phyloP scores from a whole-genome alignment of 2,113 vertebrate species.

The Baryphthengus martii region DNA sequence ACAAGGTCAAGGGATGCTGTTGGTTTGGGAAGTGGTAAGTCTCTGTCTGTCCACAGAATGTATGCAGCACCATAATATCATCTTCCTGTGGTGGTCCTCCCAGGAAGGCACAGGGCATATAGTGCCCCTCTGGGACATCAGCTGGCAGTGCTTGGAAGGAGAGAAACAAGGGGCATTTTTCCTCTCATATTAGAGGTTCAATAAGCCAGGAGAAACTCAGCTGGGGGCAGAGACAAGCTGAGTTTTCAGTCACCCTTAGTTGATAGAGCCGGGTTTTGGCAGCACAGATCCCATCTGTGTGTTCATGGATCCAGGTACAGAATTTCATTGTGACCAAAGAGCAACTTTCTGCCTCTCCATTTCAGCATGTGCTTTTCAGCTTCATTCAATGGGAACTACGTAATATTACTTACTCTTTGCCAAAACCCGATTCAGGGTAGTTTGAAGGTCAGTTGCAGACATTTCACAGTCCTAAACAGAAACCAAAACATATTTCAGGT shows the following conservation, averaged over 20 bases:
- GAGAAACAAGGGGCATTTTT: background rate
- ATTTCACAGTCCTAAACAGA: conserved; percentile 82
- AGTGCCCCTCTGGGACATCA: background rate
- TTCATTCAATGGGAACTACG: background rate
- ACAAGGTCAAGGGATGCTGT: background rate
- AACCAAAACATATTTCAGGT: background rate
- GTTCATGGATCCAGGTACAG: background rate
- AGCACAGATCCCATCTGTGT: background rate
- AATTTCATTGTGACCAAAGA: background rate
- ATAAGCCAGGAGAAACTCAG: background rate
- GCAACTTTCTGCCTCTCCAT: background rate
- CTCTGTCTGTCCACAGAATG: background rate
- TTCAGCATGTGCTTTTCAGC: background rate
- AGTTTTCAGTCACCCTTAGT: background rate
- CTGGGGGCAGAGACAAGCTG: background rate
- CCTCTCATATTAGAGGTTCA: background rate
- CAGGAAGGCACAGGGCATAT: background rate
- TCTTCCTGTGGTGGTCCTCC: background rate
- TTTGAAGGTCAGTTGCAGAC: conserved; percentile 74
- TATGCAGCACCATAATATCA: background rate
- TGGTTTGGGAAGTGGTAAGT: background rate
- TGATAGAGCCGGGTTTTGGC: background rate
- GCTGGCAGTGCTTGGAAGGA: background rate
- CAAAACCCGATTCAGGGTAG: conserved; percentile 81
- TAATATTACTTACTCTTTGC: conserved; percentile 73